Conservation (phyloP, 2,797 vertebrate genomes). For the Cossypha niveicapilla region DNA sequence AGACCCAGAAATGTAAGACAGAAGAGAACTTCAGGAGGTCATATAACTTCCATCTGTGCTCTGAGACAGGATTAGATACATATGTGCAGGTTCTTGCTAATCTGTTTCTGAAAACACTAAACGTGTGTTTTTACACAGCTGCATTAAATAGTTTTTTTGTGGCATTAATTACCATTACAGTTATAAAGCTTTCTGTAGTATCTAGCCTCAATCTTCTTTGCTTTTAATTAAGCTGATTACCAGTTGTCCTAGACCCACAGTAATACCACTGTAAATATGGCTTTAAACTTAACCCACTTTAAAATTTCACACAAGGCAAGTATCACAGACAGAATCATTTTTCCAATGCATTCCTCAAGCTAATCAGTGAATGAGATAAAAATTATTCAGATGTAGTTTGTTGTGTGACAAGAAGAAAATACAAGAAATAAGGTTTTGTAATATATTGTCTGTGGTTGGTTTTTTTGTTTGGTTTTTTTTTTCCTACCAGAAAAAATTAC, state of each 20-base stretch:
- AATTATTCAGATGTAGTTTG: not conserved
- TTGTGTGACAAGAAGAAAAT: not conserved
- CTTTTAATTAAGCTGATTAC: not conserved
- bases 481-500: not conserved
- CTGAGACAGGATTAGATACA: not conserved
- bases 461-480: not conserved
- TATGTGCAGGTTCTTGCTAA: not conserved
- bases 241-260: not conserved
- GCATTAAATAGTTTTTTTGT: not conserved
- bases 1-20: not conserved
- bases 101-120: not conserved
- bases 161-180: not conserved
- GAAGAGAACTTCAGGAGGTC: not conserved
- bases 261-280: not conserved
- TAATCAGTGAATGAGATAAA: not conserved
- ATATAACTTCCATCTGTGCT: not conserved
- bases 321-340: not conserved
- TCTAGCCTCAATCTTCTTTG: not conserved
- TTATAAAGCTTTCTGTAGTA: not conserved
- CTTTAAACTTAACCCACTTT: not conserved
- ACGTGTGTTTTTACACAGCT: not conserved
- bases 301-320: not conserved
- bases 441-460: too few species aligned
- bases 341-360: not conserved
- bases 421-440: not conserved